Base-by-base conservation (phyloP, 2,888 invertebrate species). In the Heliconius hortense region DNA sequence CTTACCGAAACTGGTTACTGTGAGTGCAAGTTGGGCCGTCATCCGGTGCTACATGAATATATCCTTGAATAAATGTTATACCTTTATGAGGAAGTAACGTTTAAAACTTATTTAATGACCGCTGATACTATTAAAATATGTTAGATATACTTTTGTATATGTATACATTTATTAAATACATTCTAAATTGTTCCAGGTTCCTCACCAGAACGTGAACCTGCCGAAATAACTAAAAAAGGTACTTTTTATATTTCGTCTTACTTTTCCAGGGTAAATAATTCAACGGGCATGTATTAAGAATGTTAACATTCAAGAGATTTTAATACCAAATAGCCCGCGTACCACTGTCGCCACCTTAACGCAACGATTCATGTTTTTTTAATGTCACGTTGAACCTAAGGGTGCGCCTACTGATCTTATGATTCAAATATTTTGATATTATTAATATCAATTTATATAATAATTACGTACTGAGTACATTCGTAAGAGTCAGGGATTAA, bases 171-270 rank as follows among this genome's bases (percentile, higher is more conserved):
- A 74, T 26, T 74, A 60, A 66, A 26, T 28, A 53, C n/a, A 39
- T 76, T 79, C 74, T 76, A 78, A 72, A 77, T 87, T 88, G 85
- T 91, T 92, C 68, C 90, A 93, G 93, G 89, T 82, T 88, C 90
- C 79, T 87, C 93, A 71, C 91, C 90, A 78, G 93, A 91, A 82
- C 86, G 88, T 72, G 93, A 91, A 83, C 78, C 90, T 81, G 83
- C 81, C 83, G 93, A 93, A 84, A 89, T 86, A 85, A 90, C 83
- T 82, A 92, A 93, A 84, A 93, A 93, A 93, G 93, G 93, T 93
- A 90, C 81, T 68, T 78, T 82, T 77, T 79, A 76, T 76, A 80
- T 79, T 78, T 76, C 72, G 80, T 74, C 79, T 82, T 77, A 77
- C 72, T 74, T 80, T 83, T 82, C 78, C 80, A 75, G 75, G 67